These are phyloP conservation scores for Meloidogyne exigua DNA, from an alignment of 1,140 invertebrate species.

Conservation along the genomic window DNA sequence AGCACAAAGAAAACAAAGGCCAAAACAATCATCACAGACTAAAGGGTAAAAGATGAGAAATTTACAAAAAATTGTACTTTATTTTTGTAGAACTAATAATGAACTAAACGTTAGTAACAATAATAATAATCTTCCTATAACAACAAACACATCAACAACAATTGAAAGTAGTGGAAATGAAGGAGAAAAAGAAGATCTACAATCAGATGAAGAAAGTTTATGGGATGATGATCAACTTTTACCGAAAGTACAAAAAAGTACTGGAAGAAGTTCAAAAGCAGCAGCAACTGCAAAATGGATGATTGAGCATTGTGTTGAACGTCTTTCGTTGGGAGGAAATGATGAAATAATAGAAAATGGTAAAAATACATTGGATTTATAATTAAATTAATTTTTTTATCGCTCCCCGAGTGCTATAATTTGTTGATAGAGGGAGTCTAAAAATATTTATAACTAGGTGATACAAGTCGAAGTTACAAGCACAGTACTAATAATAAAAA, in stretches of 20 bases:
- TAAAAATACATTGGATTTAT: not conserved
- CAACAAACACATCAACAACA: not conserved
- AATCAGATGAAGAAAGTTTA: not conserved
- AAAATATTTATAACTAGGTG: not conserved
- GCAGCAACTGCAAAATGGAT: slow-evolving; percentile 1
- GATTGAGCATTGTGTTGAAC: not conserved
- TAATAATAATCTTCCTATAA: not conserved
- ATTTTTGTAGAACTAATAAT: not conserved
- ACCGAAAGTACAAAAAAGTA: not conserved
- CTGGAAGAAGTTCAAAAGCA: slow-evolving; percentile 2
- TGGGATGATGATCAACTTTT: not conserved
- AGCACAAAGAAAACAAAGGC: not conserved
- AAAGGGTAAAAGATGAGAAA: not conserved
- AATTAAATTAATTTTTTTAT: no score
- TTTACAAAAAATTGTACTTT: slow-evolving; percentile 16
- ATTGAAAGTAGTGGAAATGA: slow-evolving; percentile 4
- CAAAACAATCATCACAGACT: slow-evolving; percentile 4
- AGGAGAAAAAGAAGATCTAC: not conserved
- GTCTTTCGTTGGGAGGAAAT: not conserved
- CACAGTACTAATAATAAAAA: not conserved
- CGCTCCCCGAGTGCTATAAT: no score
- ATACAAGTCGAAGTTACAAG: not conserved
- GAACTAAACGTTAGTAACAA: not conserved
- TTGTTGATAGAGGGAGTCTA: no score
- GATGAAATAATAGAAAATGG: not conserved